Evolutionary conservation across 1,140 invertebrate species (phyloP).

Genomic region (Brachionus plicatilis): DNA sequence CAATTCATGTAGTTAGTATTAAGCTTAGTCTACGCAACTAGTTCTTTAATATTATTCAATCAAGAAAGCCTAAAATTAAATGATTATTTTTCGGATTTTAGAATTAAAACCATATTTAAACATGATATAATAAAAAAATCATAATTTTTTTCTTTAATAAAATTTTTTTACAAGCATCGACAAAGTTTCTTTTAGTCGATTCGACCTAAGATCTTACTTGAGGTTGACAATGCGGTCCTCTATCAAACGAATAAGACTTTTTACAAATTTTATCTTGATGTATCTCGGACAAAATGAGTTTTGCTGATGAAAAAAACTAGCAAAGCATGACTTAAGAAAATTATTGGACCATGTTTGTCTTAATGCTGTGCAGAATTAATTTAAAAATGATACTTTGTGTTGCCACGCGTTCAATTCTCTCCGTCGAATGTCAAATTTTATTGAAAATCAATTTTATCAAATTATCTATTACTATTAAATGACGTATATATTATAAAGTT

Average conservation of each 20-base stretch:
- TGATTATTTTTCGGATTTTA: background rate
- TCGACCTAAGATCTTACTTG: background rate
- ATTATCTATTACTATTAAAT: background rate
- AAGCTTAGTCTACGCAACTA: background rate
- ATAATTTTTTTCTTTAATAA: background rate
- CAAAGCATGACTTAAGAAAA: background rate
- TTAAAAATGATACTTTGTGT: background rate
- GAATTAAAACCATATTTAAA: background rate
- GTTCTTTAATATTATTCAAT: conserved; percentile 2
- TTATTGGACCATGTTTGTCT: background rate
- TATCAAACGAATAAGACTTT: background rate
- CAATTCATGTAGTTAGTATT: background rate
- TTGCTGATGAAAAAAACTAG: background rate
- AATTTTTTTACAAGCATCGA: background rate
- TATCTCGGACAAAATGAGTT: background rate
- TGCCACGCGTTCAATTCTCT: background rate
- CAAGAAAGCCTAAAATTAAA: background rate
- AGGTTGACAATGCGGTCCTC: background rate
- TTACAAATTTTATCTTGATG: background rate
- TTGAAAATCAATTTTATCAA: background rate
- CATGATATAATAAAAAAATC: background rate
- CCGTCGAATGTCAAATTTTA: background rate
- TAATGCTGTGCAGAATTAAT: background rate
- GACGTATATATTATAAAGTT: background rate
- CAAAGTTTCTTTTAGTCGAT: background rate